Evolutionary conservation across 2,797 vertebrate species (phyloP).

Genomic region (Eurystomus glaucurus): DNA sequence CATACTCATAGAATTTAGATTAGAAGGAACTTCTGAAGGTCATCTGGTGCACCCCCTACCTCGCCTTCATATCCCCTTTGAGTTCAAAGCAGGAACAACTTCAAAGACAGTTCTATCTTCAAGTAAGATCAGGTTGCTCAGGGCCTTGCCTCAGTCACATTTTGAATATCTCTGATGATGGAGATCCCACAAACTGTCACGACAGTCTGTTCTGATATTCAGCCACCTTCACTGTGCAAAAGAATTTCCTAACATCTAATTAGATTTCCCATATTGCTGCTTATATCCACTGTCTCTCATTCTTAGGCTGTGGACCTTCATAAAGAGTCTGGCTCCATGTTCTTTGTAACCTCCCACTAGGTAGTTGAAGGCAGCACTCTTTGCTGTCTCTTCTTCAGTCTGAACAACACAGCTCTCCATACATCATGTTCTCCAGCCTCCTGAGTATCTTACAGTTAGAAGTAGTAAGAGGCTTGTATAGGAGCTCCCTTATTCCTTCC

Average conservation of each 20-base stretch:
- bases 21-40: background rate
- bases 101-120: background rate
- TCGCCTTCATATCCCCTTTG: background rate
- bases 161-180: background rate
- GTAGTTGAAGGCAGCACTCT: background rate
- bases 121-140: background rate
- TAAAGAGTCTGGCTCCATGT: background rate
- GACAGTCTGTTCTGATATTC: background rate
- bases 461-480: background rate
- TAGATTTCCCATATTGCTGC: background rate
- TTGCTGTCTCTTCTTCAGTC: background rate
- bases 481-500: background rate
- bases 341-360: background rate
- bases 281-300: background rate
- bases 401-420: fast-evolving
- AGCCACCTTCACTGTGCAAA: background rate
- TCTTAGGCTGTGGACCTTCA: background rate
- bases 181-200: background rate
- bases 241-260: background rate
- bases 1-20: background rate
- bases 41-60: background rate
- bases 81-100: background rate
- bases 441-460: background rate
- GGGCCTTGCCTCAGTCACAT: background rate
- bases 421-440: background rate